Conservation (phyloP, 2,113 vertebrate species). For the Paedocypris sp. region DNA sequence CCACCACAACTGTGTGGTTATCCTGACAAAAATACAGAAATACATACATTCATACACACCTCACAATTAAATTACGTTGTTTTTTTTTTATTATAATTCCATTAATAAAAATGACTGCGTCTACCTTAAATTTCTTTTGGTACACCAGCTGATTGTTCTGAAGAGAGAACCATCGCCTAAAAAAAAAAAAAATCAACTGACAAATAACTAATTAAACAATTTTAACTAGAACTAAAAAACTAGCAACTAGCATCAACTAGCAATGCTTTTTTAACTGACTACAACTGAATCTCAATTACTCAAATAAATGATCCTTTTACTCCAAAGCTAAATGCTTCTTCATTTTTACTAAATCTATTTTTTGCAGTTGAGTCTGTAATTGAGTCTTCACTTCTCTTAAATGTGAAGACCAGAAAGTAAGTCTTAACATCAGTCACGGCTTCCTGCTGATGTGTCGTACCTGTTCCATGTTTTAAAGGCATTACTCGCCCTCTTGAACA, state of each 20-base stretch:
- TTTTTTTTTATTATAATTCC: not conserved
- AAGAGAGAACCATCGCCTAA: slow-evolving; percentile 97
- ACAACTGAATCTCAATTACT: too few relatives aligned
- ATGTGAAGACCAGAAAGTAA: too few relatives aligned
- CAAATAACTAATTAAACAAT: not conserved
- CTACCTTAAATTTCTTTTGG: slow-evolving; percentile 98
- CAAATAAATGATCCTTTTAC: too few relatives aligned
- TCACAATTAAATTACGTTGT: not conserved
- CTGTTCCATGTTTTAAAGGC: slow-evolving; percentile 99
- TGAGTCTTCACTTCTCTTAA: too few relatives aligned
- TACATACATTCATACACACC: not conserved
- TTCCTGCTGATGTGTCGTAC: slow-evolving; percentile 47
- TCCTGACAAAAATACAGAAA: slow-evolving; percentile 58
- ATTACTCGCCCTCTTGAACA: slow-evolving; percentile 97
- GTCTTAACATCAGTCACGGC: too few relatives aligned
- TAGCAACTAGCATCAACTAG: too few relatives aligned
- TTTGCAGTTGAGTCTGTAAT: too few relatives aligned
- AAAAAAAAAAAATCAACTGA: slow-evolving; percentile 41
- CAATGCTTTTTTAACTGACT: too few relatives aligned
- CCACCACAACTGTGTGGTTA: slow-evolving; percentile 91
- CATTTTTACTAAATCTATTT: too few relatives aligned
- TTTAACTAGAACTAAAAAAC: not conserved
- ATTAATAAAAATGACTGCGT: too few relatives aligned
- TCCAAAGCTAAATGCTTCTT: too few relatives aligned
- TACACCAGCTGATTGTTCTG: slow-evolving; percentile 98